Evolutionary conservation across 2,113 vertebrate species (phyloP).

Genomic region (Oryzias celebensis): DNA sequence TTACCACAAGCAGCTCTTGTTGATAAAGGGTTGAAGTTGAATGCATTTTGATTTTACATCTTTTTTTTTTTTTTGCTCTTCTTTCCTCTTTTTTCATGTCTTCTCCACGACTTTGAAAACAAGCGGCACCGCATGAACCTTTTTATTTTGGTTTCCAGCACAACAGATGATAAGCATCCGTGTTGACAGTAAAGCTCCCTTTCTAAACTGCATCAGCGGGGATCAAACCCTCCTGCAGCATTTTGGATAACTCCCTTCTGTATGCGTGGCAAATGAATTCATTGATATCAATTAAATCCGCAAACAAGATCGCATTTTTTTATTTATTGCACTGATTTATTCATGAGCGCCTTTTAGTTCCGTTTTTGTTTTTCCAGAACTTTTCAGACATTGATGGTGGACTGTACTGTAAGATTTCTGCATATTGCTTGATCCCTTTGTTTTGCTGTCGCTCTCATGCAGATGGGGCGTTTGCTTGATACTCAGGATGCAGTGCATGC

Average conservation of each 20-base stretch:
- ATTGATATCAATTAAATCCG: slow-evolving; percentile 51
- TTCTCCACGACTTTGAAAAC: slow-evolving; percentile 2
- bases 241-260: slow-evolving; percentile 23
- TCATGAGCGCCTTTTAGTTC: slow-evolving; percentile 32
- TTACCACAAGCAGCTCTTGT: slow-evolving; percentile 11
- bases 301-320: slow-evolving; percentile 29
- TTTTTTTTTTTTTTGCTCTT: not conserved
- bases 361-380: slow-evolving; percentile 44
- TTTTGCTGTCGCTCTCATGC: slow-evolving; percentile 1
- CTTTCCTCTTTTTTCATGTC: not conserved
- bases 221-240: slow-evolving; percentile 16
- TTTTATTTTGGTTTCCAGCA: slow-evolving; percentile 10
- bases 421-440: not conserved
- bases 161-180: slow-evolving; percentile 13
- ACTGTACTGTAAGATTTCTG: slow-evolving; percentile 1
- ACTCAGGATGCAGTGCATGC: slow-evolving; percentile 8
- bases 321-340: slow-evolving; percentile 31
- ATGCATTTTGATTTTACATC: slow-evolving; percentile 7
- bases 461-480: slow-evolving; percentile 1
- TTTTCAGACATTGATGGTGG: slow-evolving; percentile 42
- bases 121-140: not conserved
- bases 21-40: not conserved
- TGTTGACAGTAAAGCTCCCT: not conserved
- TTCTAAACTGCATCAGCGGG: slow-evolving; percentile 9
- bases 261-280: slow-evolving; percentile 51